phyloP scores from a whole-genome alignment of 2,797 vertebrate genomes.

The Anguilla anguilla region DNA sequence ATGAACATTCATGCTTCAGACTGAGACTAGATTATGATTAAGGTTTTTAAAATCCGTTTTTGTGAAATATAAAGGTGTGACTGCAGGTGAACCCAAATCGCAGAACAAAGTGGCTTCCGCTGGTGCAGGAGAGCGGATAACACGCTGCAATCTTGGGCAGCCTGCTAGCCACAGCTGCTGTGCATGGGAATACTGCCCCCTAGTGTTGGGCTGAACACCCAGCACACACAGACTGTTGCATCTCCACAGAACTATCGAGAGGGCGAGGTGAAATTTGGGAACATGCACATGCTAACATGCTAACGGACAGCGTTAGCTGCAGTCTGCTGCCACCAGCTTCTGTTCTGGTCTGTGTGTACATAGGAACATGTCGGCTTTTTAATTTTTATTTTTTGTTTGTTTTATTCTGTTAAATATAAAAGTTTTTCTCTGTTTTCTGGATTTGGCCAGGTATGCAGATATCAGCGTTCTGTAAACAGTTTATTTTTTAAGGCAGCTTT shows the following conservation, averaged over 20 bases:
- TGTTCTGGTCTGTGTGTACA: slow-evolving; percentile 20
- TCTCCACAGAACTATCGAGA: not conserved
- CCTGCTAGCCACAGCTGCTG: not conserved
- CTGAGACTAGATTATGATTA: not conserved
- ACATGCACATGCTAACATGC: not conserved
- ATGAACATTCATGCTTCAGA: not conserved
- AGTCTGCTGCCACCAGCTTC: not conserved
- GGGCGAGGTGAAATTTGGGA: not conserved
- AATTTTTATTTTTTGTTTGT: not conserved
- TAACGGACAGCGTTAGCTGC: not conserved
- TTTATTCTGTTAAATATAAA: not conserved
- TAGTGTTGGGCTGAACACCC: not conserved
- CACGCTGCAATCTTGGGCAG: not conserved
- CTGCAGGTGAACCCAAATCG: not conserved
- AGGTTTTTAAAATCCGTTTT: not conserved
- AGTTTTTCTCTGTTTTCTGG: slow-evolving; percentile 53
- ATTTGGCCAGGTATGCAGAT: slow-evolving; percentile 48
- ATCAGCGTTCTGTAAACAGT: slow-evolving; percentile 44
- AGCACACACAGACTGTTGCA: not conserved
- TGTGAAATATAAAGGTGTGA: not conserved
- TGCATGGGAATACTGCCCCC: slow-evolving; percentile 2
- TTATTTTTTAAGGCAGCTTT: slow-evolving; percentile 15
- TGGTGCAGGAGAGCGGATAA: not conserved
- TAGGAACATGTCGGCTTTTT: slow-evolving; percentile 56
- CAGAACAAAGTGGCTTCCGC: not conserved